These are phyloP conservation scores for Vidua macroura DNA, from an alignment of 2,113 vertebrate genomes.

Conservation along the genomic window DNA sequence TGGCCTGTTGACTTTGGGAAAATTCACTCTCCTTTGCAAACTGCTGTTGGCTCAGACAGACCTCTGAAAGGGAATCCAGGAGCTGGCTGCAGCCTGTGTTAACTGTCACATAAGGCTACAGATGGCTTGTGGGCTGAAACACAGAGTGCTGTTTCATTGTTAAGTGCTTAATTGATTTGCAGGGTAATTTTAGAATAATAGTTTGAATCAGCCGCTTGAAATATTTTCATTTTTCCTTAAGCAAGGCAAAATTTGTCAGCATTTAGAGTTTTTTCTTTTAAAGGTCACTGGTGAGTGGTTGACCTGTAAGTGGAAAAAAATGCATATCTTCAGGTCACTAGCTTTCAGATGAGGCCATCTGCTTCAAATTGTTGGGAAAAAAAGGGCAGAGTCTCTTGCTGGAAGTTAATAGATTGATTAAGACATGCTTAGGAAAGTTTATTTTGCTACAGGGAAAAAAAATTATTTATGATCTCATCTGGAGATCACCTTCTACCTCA, in stretches of 20 bases:
- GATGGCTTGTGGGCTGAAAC: conserved; percentile 22
- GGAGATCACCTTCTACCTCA: neutral
- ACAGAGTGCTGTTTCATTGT: neutral
- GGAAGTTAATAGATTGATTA: conserved; percentile 21
- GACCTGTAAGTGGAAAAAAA: conserved; percentile 12
- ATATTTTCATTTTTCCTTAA: neutral
- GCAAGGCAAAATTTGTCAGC: neutral
- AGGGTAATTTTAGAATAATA: neutral
- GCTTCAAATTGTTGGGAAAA: conserved; percentile 16
- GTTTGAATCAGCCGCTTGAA: neutral
- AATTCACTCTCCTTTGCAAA: neutral
- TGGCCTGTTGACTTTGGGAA: neutral
- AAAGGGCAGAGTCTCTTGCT: neutral
- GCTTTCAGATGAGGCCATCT: conserved; percentile 41
- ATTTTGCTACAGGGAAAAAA: neutral
- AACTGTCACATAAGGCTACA: neutral
- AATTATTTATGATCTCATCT: neutral
- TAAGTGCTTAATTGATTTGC: neutral
- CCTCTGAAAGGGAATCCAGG: neutral
- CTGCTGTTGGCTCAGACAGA: neutral
- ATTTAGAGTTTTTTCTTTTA: neutral
- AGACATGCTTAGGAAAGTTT: neutral
- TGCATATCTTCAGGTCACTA: neutral
- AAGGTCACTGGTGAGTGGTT: neutral
- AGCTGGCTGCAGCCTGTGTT: neutral